Conservation (phyloP, 2,888 invertebrate species). For the Lepidochitona cinerea region DNA sequence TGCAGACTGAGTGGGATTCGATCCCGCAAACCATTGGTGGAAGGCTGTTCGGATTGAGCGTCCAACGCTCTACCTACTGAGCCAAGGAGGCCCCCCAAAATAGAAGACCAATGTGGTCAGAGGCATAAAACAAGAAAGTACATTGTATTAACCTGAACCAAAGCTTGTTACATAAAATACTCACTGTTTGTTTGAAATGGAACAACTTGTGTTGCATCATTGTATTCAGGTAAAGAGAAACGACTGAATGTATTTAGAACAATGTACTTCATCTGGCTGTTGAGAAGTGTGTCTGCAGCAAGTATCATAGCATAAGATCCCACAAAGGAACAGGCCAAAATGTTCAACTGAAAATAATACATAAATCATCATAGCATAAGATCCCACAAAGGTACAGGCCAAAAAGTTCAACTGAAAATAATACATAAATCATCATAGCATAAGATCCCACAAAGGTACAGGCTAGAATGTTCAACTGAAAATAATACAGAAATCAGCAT, state of each 20-base stretch:
- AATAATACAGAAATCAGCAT: background rate
- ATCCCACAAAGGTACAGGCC: slow-evolving; percentile 78
- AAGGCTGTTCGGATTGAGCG: too few species aligned
- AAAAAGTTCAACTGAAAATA: slow-evolving; percentile 75
- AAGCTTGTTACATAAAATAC: too few species aligned
- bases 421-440: slow-evolving; percentile 51
- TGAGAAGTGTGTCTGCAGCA: slow-evolving; percentile 78
- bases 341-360: slow-evolving; percentile 72
- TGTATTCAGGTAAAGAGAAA: slow-evolving; percentile 73
- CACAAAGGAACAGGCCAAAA: slow-evolving; percentile 78
- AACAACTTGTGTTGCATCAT: slow-evolving; percentile 33
- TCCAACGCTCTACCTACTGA: too few species aligned
- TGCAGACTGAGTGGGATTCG: too few species aligned
- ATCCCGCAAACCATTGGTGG: too few species aligned
- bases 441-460: slow-evolving; percentile 80
- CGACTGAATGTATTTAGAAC: slow-evolving; percentile 79
- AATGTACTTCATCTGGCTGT: slow-evolving; percentile 80
- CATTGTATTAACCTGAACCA: too few species aligned
- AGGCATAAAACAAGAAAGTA: too few species aligned
- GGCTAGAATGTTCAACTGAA: slow-evolving; percentile 76
- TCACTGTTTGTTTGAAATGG: slow-evolving; percentile 46
- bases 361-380: slow-evolving; percentile 71
- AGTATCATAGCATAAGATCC: slow-evolving; percentile 78
- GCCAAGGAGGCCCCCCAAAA: too few species aligned
- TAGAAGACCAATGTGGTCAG: too few species aligned